Percentiles rank a stretch among this genome's conserved stretches.
Conservation (phyloP, 2,888 invertebrate genomes). For the Unio pictorum region DNA sequence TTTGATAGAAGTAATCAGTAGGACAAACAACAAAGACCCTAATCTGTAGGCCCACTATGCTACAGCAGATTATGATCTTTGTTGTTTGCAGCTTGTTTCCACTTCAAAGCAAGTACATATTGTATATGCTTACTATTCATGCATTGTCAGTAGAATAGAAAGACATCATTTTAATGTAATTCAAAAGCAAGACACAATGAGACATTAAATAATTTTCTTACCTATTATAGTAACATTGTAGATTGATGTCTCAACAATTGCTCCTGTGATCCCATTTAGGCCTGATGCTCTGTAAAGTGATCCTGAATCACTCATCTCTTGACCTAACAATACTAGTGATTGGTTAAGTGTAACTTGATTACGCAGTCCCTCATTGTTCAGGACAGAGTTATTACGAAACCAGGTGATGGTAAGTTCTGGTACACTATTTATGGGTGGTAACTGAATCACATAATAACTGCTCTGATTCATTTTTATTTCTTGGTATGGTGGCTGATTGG, state of each 20-base stretch:
- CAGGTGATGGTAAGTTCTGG: conserved; percentile 90
- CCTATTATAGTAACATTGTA: conserved; percentile 42
- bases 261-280: conserved; percentile 33
- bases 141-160: too few relatives aligned
- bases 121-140: too few relatives aligned
- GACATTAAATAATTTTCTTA: conserved; percentile 14
- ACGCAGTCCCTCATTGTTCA: conserved; percentile 28
- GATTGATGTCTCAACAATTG: conserved; percentile 6
- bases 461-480: conserved; percentile 77
- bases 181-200: too few relatives aligned
- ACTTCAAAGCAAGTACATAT: too few relatives aligned
- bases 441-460: conserved; percentile 84
- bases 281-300: conserved; percentile 55
- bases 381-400: conserved; percentile 72
- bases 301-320: conserved; percentile 39
- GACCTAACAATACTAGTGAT: conserved; percentile 62
- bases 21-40: too few relatives aligned
- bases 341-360: conserved; percentile 61
- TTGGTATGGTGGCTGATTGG: too few relatives aligned
- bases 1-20: too few relatives aligned
- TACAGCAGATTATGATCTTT: too few relatives aligned
- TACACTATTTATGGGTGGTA: conserved; percentile 88
- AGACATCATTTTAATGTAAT: too few relatives aligned
- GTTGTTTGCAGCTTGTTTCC: too few relatives aligned
- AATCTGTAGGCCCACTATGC: too few relatives aligned